Evolutionary conservation across 2,888 invertebrate species (phyloP).

Genomic region (Microchrysa polita): DNA sequence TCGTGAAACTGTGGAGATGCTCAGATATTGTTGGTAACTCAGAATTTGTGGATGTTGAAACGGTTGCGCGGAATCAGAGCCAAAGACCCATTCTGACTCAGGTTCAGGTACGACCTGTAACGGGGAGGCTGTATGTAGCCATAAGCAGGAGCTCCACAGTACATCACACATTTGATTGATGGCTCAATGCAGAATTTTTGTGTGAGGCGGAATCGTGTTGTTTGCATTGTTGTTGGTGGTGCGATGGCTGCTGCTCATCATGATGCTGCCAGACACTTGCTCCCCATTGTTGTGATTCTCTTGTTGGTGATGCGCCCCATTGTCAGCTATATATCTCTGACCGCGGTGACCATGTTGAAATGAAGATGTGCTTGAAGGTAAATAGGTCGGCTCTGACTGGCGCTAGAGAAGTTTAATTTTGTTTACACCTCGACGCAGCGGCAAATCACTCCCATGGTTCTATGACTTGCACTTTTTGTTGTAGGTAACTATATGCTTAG

Average conservation of each 20-base stretch:
- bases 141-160: conserved; percentile 46
- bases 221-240: conserved; percentile 23
- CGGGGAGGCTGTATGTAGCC: conserved; percentile 42
- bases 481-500: background rate
- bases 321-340: conserved; percentile 21
- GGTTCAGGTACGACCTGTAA: background rate
- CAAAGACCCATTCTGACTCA: background rate
- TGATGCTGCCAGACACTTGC: conserved; percentile 46
- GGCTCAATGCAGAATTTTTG: conserved; percentile 52
- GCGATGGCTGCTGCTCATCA: conserved; percentile 45
- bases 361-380: conserved; percentile 39
- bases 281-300: conserved; percentile 24
- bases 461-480: conserved; percentile 39
- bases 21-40: conserved; percentile 7
- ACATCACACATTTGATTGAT: conserved; percentile 53
- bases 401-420: conserved; percentile 45
- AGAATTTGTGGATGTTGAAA: too few relatives aligned
- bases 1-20: too few relatives aligned
- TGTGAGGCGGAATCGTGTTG: conserved; percentile 47
- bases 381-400: conserved; percentile 43
- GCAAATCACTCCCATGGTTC: conserved; percentile 13
- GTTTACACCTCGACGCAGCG: conserved; percentile 41
- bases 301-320: conserved; percentile 12
- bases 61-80: background rate
- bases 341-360: conserved; percentile 26